phyloP scores from a whole-genome alignment of 2,113 vertebrate genomes.

The Xenopus borealis region DNA sequence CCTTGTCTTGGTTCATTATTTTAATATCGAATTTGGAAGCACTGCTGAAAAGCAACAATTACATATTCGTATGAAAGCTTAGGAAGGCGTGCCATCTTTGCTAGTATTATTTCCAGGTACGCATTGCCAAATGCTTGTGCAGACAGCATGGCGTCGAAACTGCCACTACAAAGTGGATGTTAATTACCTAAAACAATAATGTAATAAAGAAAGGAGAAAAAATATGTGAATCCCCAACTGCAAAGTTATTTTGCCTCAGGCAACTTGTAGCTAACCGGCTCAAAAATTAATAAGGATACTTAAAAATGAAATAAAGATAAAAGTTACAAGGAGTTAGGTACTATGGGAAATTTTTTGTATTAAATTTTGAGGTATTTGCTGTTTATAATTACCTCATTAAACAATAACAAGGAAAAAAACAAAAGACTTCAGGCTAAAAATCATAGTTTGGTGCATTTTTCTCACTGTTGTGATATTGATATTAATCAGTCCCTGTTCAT shows the following conservation, averaged over 20 bases:
- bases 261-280: conserved; percentile 70
- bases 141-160: conserved; percentile 81
- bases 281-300: conserved; percentile 74
- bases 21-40: conserved; percentile 17
- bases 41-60: conserved; percentile 17
- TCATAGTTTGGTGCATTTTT: conserved; percentile 33
- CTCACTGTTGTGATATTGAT: conserved; percentile 32
- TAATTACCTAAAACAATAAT: conserved; percentile 86
- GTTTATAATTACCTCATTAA: conserved; percentile 62
- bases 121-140: conserved; percentile 74
- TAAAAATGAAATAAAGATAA: conserved; percentile 56
- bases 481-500: conserved; percentile 32
- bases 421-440: conserved; percentile 46
- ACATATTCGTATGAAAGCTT: conserved; percentile 26
- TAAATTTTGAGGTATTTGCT: conserved; percentile 68
- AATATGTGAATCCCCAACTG: conserved; percentile 69
- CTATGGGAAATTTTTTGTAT: conserved; percentile 73
- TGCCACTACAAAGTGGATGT: conserved; percentile 83
- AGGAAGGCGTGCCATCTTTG: conserved; percentile 37
- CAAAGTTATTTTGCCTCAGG: conserved; percentile 75
- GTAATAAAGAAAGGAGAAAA: conserved; percentile 68
- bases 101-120: conserved; percentile 44
- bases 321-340: conserved; percentile 59
- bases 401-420: conserved; percentile 22
- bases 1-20: conserved; percentile 8